Percentiles rank a stretch among this genome's conserved stretches.
Conservation (phyloP, 2,113 vertebrate species). For the Empidonax alnorum region DNA sequence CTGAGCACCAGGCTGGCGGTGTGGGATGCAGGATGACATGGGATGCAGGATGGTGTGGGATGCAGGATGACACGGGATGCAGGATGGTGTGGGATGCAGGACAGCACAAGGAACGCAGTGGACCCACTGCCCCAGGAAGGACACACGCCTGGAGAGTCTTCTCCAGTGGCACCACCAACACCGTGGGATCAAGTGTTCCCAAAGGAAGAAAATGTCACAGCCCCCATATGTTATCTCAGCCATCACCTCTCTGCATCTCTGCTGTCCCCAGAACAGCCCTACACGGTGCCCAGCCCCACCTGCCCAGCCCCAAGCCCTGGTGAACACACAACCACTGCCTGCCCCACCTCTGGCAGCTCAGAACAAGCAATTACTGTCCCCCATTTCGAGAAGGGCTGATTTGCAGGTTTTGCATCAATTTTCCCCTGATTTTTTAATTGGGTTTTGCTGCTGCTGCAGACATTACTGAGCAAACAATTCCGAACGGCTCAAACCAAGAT, state of each 20-base stretch:
- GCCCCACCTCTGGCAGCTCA: rapidly evolving
- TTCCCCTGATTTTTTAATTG: neutral
- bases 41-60: neutral
- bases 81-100: neutral
- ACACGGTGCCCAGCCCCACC: neutral
- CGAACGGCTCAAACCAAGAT: neutral
- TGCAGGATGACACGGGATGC: rapidly evolving
- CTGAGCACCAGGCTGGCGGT: neutral
- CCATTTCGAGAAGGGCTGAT: neutral
- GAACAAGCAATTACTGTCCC: rapidly evolving
- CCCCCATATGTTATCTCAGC: rapidly evolving
- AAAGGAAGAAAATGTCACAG: rapidly evolving
- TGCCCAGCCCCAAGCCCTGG: rapidly evolving
- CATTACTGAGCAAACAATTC: neutral
- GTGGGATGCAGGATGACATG: rapidly evolving
- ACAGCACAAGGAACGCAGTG: rapidly evolving
- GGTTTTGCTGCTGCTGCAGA: neutral
- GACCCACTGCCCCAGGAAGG: rapidly evolving
- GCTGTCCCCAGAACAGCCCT: rapidly evolving
- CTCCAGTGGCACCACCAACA: rapidly evolving
- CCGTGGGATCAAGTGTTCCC: rapidly evolving
- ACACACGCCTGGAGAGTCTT: rapidly evolving
- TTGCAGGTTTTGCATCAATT: neutral
- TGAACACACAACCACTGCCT: rapidly evolving
- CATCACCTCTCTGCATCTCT: rapidly evolving